A percentile compares a stretch with the other conserved stretches of the same genome.
phyloP scores from a whole-genome alignment of 2,113 vertebrate genomes.

The Leucoraja erinaceus region DNA sequence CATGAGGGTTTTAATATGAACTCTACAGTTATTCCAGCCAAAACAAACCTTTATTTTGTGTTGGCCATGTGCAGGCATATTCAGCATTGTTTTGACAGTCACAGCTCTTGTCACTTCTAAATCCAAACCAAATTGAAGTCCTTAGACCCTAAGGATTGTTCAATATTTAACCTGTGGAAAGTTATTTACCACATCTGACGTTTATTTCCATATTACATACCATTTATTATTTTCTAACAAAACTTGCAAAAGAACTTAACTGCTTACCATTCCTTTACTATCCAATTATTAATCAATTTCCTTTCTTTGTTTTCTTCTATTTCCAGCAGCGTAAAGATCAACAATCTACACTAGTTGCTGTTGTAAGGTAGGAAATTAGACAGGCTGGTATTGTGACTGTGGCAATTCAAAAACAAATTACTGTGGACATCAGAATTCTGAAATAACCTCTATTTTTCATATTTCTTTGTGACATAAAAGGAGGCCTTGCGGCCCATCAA shows the following conservation, averaged over 20 bases:
- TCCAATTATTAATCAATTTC: background rate
- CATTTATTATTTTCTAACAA: background rate
- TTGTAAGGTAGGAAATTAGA: too few relatives aligned
- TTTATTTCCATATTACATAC: background rate
- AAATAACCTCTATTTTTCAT: too few relatives aligned
- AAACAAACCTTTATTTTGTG: constrained; percentile 17
- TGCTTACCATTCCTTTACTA: background rate
- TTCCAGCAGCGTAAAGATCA: background rate
- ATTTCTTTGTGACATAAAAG: too few relatives aligned
- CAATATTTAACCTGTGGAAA: background rate
- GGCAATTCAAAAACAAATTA: too few relatives aligned
- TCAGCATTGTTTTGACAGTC: constrained; percentile 17
- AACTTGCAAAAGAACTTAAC: background rate
- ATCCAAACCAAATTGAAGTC: background rate
- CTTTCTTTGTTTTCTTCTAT: background rate
- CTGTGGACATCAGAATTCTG: too few relatives aligned
- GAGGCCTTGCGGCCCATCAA: too few relatives aligned
- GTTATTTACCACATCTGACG: background rate
- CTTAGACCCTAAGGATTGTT: background rate
- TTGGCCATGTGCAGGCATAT: background rate
- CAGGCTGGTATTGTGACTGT: too few relatives aligned
- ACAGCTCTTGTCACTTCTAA: constrained; percentile 17
- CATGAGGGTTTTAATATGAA: background rate
- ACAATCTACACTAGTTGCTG: background rate
- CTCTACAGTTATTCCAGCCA: background rate